Base-by-base conservation (phyloP, 2,797 vertebrate genomes). In the Rhynchonycteris naso region DNA sequence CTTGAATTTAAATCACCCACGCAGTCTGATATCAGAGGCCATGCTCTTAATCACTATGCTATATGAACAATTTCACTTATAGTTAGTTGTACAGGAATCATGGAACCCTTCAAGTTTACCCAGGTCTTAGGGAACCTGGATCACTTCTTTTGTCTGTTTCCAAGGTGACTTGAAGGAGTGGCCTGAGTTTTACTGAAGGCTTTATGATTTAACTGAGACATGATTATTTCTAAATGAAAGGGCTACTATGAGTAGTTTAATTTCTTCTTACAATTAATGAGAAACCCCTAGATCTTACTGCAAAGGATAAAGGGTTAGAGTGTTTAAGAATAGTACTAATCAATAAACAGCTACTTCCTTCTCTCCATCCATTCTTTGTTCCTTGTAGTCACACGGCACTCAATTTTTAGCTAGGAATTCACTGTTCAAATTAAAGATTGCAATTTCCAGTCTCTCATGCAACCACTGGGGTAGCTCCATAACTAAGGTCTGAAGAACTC, bases 211-310 rank as follows among this genome's bases (percentile, higher is more conserved):
- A 83, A 95, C 1, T 86, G 56, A 83, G 68, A 81, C 28, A 91
- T 14, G 22, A 69, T 66, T 96, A 80, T 30, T 88, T 30, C 30
- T 91, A 95, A 93, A 71, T 22, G 7, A 87, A 93, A 91, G 13
- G 59, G 11, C 56, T 93, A 43, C 10, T n/a, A 0, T 24, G 88
- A 82, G 50, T 66, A 43, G n/a, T 38, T 66, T 33, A 43, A 26
- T 38, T 63, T 76, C 56, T 66, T 54, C 21, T 79, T 66, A 72
- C 2, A 72, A 81, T 14, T 50, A 65, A 80, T 58, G 24, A 86
- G 68, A 76, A 92, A 76, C 5, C 68, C 10, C 16, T 28, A 85
- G 30, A 65, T 69, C 30, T 76, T 75, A 65, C 12, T 71, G 8
- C 38, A 91, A 91, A 82, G n/a, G n/a, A 5, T 21, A 87, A 90